phyloP scores from a whole-genome alignment of 2,797 vertebrate genomes.

The Squalus acanthias region DNA sequence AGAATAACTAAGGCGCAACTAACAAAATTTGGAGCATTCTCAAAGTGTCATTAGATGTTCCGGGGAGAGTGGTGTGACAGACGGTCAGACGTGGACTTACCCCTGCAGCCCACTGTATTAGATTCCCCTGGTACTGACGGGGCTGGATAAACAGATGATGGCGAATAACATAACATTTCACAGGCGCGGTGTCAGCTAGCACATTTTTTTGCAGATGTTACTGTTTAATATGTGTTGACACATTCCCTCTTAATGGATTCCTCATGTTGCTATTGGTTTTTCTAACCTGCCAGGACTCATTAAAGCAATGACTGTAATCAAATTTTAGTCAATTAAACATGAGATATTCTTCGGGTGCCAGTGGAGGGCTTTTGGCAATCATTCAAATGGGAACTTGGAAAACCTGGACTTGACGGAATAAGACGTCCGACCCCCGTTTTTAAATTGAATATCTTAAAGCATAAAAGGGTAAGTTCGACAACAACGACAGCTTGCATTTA shows the following conservation, averaged over 20 bases:
- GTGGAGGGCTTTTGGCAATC: not conserved
- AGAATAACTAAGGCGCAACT: not conserved
- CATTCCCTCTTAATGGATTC: slow-evolving; percentile 26
- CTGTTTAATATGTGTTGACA: slow-evolving; percentile 31
- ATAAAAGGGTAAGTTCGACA: not conserved
- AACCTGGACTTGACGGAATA: not conserved
- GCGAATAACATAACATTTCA: not conserved
- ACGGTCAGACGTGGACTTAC: not conserved
- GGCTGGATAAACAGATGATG: slow-evolving; percentile 23
- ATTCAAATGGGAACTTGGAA: slow-evolving; percentile 11
- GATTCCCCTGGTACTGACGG: not conserved
- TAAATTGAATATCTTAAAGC: not conserved
- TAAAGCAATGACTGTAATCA: slow-evolving; percentile 22
- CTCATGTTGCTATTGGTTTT: slow-evolving; percentile 13
- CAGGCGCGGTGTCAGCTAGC: not conserved
- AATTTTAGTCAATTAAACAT: slow-evolving; percentile 31
- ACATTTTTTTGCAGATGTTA: slow-evolving; percentile 19
- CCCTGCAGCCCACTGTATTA: not conserved
- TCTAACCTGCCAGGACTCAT: slow-evolving; percentile 31
- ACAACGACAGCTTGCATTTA: not conserved
- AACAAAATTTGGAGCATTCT: not conserved
- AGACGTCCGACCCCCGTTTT: not conserved
- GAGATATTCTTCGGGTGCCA: not conserved
- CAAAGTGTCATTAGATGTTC: not conserved
- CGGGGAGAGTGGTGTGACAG: not conserved